Evolutionary conservation across 2,888 invertebrate species (phyloP).

Genomic region (Brachylomia viminalis): DNA sequence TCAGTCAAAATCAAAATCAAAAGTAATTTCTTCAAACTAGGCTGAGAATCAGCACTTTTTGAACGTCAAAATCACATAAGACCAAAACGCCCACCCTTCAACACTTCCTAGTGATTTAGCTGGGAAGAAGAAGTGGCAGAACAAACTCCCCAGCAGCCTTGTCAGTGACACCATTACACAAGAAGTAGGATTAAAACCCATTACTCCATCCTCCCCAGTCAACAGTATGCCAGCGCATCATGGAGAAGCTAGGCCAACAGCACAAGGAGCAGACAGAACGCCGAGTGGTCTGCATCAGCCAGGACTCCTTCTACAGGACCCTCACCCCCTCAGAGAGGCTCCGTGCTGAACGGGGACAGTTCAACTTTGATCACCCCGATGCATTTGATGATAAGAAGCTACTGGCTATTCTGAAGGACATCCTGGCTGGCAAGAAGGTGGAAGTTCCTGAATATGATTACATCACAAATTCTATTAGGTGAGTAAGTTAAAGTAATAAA

Average conservation of each 20-base stretch:
- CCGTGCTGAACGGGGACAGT: slow-evolving; percentile 96
- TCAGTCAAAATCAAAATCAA: no score
- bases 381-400: slow-evolving; percentile 98
- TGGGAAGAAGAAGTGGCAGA: no score
- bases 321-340: slow-evolving; percentile 94
- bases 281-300: slow-evolving; percentile 98
- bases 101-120: no score
- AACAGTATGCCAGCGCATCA: slow-evolving; percentile 99
- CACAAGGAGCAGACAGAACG: slow-evolving; percentile 97
- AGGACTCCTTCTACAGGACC: slow-evolving; percentile 99
- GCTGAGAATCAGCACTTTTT: no score
- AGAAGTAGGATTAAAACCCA: background rate
- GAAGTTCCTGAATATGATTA: slow-evolving; percentile 98
- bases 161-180: background rate
- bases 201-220: slow-evolving; percentile 91
- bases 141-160: no score
- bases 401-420: slow-evolving; percentile 94
- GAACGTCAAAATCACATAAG: no score
- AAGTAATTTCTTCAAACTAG: no score
- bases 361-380: slow-evolving; percentile 99
- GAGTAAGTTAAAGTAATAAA: slow-evolving; percentile 71
- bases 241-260: slow-evolving; percentile 98
- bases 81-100: no score
- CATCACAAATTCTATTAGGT: slow-evolving; percentile 96
- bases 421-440: slow-evolving; percentile 96